Evolutionary conservation across 1,140 invertebrate species (phyloP).

Genomic region (Drosophila sproati): DNA sequence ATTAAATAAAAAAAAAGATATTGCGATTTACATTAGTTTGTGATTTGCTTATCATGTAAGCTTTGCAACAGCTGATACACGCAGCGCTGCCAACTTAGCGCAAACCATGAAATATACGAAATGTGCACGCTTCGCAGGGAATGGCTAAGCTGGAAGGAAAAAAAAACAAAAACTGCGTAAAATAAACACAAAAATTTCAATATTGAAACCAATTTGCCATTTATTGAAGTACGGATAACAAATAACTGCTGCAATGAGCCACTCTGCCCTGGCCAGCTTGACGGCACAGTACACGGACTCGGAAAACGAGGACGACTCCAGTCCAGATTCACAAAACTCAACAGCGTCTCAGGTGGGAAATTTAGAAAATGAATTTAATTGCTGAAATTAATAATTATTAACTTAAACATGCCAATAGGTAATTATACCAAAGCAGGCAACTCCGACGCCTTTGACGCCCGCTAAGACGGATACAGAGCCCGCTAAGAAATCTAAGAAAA

Average conservation of each 20-base stretch:
- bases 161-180: conserved; percentile 6
- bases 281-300: conserved; percentile 94
- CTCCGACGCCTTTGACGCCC: conserved; percentile 61
- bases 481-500: conserved; percentile 48
- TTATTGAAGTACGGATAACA: background rate
- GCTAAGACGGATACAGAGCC: conserved; percentile 45
- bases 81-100: conserved; percentile 17
- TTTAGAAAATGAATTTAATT: background rate
- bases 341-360: conserved; percentile 67
- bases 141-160: conserved; percentile 7
- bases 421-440: conserved; percentile 70
- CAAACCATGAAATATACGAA: conserved; percentile 1
- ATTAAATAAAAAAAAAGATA: too few relatives aligned
- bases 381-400: background rate
- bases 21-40: too few relatives aligned
- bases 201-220: background rate
- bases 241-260: conserved; percentile 77
- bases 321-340: conserved; percentile 76
- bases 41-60: background rate
- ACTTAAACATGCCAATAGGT: conserved; percentile 41
- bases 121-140: conserved; percentile 4
- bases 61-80: conserved; percentile 21
- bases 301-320: conserved; percentile 89
- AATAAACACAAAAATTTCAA: conserved; percentile 8
- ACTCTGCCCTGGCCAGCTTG: conserved; percentile 89